phyloP scores from a whole-genome alignment of 2,797 vertebrate species.

The Muscicapa striata region DNA sequence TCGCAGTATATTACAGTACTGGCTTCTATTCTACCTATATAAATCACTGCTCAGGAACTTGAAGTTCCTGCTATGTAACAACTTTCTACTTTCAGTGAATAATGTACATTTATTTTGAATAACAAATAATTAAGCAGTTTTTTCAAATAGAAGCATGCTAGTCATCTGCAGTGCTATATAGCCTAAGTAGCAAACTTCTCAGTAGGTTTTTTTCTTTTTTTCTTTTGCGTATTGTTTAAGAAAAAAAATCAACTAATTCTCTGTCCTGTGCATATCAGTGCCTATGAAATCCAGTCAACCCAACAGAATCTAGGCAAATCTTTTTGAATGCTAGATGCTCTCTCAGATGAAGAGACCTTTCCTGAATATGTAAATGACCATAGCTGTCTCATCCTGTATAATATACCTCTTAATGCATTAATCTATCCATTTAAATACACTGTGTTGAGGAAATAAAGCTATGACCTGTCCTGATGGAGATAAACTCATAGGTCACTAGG shows the following conservation, averaged over 20 bases:
- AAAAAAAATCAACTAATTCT: neutral
- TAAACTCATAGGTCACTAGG: neutral
- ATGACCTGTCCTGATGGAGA: neutral
- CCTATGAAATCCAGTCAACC: neutral
- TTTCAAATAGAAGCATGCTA: neutral
- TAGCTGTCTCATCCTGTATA: neutral
- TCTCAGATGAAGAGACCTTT: neutral
- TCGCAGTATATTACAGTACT: neutral
- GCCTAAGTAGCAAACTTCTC: neutral
- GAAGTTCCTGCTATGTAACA: neutral
- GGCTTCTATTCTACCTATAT: neutral
- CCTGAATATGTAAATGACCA: neutral
- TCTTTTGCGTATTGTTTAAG: rapidly evolving
- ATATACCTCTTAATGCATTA: neutral
- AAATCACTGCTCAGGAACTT: neutral
- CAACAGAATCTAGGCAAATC: neutral
- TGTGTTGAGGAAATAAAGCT: neutral
- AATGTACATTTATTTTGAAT: neutral
- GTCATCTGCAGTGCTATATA: neutral
- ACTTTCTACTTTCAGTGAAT: neutral
- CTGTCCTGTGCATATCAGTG: neutral
- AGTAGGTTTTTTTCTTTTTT: neutral
- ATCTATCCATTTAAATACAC: neutral
- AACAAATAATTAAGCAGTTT: neutral
- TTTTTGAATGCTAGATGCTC: neutral